Conservation (phyloP, 2,888 invertebrate species). For the Frankliniella fusca region DNA sequence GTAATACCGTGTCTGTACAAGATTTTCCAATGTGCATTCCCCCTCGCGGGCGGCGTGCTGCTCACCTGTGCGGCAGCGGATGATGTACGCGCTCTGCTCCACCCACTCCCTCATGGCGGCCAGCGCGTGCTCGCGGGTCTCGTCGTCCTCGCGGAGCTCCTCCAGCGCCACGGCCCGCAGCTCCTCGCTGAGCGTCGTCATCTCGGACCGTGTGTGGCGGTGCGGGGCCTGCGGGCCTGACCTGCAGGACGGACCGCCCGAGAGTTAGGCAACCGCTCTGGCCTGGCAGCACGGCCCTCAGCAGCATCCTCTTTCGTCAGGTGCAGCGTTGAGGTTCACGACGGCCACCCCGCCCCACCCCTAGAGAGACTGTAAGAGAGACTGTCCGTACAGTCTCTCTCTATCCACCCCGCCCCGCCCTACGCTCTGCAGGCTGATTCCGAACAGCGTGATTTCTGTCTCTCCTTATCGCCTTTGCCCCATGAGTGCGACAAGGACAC, state of each 20-base stretch:
- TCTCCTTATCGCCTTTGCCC: too few species aligned
- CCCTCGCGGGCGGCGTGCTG: background rate
- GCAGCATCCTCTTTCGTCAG: background rate
- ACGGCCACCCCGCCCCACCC: background rate
- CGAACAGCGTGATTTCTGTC: too few species aligned
- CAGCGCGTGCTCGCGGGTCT: constrained; percentile 59
- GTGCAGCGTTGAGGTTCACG: background rate
- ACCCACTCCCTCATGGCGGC: constrained; percentile 66
- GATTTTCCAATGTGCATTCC: too few species aligned
- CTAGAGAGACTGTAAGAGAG: background rate
- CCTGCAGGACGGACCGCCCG: background rate
- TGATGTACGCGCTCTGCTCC: constrained; percentile 62
- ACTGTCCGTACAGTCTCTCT: too few species aligned
- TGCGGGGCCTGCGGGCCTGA: background rate
- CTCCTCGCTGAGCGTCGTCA: constrained; percentile 14
- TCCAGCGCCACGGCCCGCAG: constrained; percentile 52
- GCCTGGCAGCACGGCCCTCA: background rate
- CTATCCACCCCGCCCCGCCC: too few species aligned
- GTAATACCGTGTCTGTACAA: too few species aligned
- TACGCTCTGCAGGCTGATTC: too few species aligned
- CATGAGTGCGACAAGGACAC: too few species aligned
- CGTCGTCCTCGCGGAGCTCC: constrained; percentile 67
- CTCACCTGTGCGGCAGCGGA: constrained; percentile 62
- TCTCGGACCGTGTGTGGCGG: background rate
- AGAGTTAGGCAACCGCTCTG: background rate